A percentile compares a stretch with the other conserved stretches of the same genome.
phyloP scores from a whole-genome alignment of 2,888 invertebrate species.

The Lumbricus terrestris region DNA sequence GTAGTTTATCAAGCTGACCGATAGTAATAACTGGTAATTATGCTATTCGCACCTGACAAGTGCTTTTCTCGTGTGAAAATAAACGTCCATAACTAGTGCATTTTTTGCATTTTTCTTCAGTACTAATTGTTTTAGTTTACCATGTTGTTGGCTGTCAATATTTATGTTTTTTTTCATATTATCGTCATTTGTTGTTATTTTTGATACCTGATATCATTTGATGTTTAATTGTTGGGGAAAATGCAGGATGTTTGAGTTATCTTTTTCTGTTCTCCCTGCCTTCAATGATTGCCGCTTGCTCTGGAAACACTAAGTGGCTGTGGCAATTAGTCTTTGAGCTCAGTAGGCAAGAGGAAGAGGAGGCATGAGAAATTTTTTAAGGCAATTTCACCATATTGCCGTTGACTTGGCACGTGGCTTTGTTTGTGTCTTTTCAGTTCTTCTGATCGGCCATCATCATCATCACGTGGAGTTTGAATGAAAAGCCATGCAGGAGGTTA shows the following conservation, averaged over 20 bases:
- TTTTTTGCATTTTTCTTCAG: neutral
- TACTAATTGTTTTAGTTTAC: neutral
- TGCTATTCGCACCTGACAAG: too few relatives aligned
- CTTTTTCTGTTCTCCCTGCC: neutral
- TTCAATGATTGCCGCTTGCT: neutral
- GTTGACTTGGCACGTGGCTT: neutral
- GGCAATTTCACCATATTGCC: neutral
- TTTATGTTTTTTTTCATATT: neutral
- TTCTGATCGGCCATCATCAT: neutral
- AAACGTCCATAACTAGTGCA: neutral
- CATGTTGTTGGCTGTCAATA: neutral
- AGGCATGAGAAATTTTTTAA: too few relatives aligned
- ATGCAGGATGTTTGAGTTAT: neutral
- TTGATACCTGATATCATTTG: too few relatives aligned
- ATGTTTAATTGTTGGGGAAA: neutral
- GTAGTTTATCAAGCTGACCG: too few relatives aligned
- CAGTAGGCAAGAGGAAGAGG: too few relatives aligned
- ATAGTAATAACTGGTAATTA: too few relatives aligned
- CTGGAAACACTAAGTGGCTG: neutral
- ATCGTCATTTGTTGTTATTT: neutral
- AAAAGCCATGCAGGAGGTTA: slow-evolving; percentile 48
- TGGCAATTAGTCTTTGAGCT: too few relatives aligned
- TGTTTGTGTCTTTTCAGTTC: neutral
- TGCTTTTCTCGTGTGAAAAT: neutral
- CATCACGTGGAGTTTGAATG: neutral